Evolutionary conservation across 2,797 vertebrate species (phyloP), one percentile per base, ranked within the genome.

Genomic region (Pseudomugil tenellus): DNA sequence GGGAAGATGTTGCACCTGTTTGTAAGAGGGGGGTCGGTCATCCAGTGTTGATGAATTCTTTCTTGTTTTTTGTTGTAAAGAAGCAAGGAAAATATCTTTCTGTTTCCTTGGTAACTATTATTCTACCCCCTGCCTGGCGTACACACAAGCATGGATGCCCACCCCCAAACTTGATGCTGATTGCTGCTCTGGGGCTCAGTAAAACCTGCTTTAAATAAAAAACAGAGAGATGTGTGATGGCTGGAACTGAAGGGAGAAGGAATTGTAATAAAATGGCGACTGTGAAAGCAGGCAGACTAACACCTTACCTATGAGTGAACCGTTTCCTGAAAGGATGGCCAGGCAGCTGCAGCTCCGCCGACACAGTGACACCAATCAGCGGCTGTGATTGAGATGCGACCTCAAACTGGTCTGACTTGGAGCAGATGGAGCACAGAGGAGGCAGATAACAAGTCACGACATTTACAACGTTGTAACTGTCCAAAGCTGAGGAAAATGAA

Each of bases 401-500:
- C 64, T 70, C 73, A 76, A 80, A 87, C 73, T 58, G 72, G 75
- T 81, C 58, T 93, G 91, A 95, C 92, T 93, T 93, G 93, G 94
- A 93, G 91, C 92, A 93, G 92, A 89, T 92, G 93, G 93, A 94
- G 93, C 90, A 90, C 65, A 58, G 71, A 71, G 93, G 91, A 37
- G 17, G 17, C 39, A 0, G 25, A 43, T 23, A 29, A 28, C 23
- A 10, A 28, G 16, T 25, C 17, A 8, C 25, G 16, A 29, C 13
- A 3, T 41, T 28, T 21, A 6, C 26, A n/a, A 12, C 39, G 13
- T 13, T 43, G 25, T 52, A 2, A 12, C 43, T 59, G 37, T 46
- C 16, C 57, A 5, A 13, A 14, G 55, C 21, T 41, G 21, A 26
- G 23, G 3, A 26, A 29, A 58, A 41, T 17, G 9, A 58, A 58